These are phyloP conservation scores for Apomyelois bistriatella DNA, from an alignment of 2,888 invertebrate genomes.

Conservation along the genomic window DNA sequence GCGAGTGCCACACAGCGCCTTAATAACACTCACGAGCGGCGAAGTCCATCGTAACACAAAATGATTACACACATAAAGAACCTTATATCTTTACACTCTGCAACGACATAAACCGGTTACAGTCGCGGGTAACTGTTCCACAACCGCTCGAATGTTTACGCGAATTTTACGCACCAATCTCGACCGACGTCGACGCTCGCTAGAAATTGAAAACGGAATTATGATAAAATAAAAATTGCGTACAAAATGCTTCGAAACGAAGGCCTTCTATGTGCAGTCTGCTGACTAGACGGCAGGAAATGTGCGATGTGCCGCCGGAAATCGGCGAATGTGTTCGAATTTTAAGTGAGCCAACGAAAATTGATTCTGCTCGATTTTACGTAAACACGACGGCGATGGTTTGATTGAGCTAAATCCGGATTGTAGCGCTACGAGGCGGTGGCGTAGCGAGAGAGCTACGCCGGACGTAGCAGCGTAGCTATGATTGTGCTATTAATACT, in stretches of 20 bases:
- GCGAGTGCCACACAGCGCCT: conserved; percentile 40
- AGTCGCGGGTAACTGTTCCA: conserved; percentile 61
- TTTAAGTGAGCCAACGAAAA: conserved; percentile 56
- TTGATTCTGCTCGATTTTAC: conserved; percentile 51
- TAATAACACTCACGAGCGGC: conserved; percentile 64
- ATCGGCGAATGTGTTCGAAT: conserved; percentile 57
- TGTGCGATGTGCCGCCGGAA: conserved; percentile 51
- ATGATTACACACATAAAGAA: conserved; percentile 76
- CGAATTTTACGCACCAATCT: conserved; percentile 75
- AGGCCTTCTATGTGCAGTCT: conserved; percentile 25
- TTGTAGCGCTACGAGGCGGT: conserved; percentile 3
- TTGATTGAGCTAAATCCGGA: conserved; percentile 16
- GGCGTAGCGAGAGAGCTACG: neutral
- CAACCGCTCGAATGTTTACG: conserved; percentile 73
- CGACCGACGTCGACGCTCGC: conserved; percentile 43
- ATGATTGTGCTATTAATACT: conserved; percentile 10
- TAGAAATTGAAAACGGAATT: conserved; percentile 75
- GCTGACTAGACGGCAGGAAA: conserved; percentile 53
- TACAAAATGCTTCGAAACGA: conserved; percentile 34
- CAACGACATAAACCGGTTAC: conserved; percentile 68
- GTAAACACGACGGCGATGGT: conserved; percentile 33
- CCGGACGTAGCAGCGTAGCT: conserved; percentile 3
- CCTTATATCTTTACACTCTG: conserved; percentile 73
- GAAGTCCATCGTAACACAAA: conserved; percentile 65
- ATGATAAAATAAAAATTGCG: conserved; percentile 66